Evolutionary conservation across 2,888 invertebrate genomes (phyloP).

Genomic region (Microchrysa polita): DNA sequence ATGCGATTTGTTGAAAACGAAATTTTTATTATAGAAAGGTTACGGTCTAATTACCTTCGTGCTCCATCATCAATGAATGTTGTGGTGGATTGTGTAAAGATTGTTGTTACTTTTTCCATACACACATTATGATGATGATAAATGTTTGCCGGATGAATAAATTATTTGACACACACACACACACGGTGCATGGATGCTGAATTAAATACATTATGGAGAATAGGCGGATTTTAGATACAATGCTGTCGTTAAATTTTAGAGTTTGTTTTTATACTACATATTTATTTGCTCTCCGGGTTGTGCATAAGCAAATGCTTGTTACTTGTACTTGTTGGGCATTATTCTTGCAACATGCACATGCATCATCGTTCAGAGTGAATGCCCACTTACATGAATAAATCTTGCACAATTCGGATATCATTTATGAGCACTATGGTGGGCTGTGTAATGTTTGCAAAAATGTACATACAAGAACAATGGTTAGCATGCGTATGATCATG

Average conservation of each 20-base stretch:
- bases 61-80: neutral
- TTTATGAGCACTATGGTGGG: too few relatives aligned
- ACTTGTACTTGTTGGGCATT: too few relatives aligned
- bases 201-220: slow-evolving; percentile 1
- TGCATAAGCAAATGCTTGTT: too few relatives aligned
- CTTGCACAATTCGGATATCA: neutral
- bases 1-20: neutral
- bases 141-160: slow-evolving; percentile 4
- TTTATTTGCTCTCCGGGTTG: neutral
- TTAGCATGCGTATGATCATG: too few relatives aligned
- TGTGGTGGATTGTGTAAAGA: slow-evolving; percentile 10
- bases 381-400: neutral
- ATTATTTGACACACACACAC: neutral
- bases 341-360: too few relatives aligned
- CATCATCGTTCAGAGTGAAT: neutral
- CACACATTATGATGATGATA: too few relatives aligned
- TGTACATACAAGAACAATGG: too few relatives aligned
- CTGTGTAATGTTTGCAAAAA: too few relatives aligned
- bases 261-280: neutral
- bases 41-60: neutral
- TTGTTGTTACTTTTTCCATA: neutral
- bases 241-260: slow-evolving; percentile 9
- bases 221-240: neutral
- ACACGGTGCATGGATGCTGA: neutral
- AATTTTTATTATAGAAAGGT: neutral